phyloP scores from a whole-genome alignment of 2,113 vertebrate species.

The Piprites chloris region DNA sequence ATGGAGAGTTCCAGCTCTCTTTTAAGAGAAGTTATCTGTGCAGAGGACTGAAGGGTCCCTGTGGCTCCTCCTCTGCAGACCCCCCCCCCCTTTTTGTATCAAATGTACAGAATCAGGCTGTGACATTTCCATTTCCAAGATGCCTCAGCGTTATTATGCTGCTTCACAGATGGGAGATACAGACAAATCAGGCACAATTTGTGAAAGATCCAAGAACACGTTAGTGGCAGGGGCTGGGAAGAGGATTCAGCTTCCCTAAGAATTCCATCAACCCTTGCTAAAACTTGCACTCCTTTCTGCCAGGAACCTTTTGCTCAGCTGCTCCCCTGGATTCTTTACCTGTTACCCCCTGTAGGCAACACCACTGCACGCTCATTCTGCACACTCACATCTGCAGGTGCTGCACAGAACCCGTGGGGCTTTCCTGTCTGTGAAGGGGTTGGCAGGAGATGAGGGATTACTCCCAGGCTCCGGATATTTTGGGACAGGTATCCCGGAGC shows the following conservation, averaged over 20 bases:
- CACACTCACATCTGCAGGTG: neutral
- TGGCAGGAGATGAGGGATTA: neutral
- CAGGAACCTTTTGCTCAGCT: neutral
- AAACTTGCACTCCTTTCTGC: neutral
- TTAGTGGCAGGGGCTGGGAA: neutral
- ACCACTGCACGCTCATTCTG: accelerated
- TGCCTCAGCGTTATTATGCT: neutral
- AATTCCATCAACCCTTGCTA: neutral
- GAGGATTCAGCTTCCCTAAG: neutral
- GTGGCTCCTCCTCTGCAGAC: neutral
- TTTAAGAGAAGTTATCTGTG: neutral
- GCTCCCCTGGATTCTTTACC: accelerated
- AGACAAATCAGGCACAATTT: constrained; percentile 31
- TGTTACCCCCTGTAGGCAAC: accelerated
- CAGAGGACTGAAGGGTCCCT: neutral
- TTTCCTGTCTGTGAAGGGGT: neutral
- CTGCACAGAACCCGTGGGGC: neutral
- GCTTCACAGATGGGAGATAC: neutral
- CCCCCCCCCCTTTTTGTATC: neutral
- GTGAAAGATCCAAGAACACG: constrained; percentile 46
- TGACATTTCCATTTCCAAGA: neutral
- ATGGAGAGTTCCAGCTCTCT: neutral
- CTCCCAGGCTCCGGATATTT: neutral
- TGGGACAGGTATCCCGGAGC: neutral
- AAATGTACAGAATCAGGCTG: neutral